Evolutionary conservation across 2,888 invertebrate genomes (phyloP), one percentile per base, ranked within the genome.

Genomic region (Agrochola lychnidis): DNA sequence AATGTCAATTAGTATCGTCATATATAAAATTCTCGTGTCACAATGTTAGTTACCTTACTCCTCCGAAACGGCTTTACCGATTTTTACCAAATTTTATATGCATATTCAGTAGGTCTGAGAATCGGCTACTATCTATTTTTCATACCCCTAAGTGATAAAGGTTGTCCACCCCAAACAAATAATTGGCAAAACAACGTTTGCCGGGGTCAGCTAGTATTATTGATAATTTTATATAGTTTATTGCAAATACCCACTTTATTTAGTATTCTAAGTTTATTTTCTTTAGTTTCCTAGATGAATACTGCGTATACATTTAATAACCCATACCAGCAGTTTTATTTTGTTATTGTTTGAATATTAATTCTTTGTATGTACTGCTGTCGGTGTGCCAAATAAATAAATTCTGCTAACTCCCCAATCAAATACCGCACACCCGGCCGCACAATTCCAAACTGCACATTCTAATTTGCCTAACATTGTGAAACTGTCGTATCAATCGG

Each of bases 401-500:
- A 64, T 64, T 14, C 25, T 40, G 51, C 40, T 61, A 30, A 16
- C 30, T n/a, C 48, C 73, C 45, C 19, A 30, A 73, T 57, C 45
- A 36, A 82, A 79, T 61, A 36, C 59, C 45, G 53, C 56, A 10
- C n/a, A 81, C 19, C 40, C 19, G 45, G 59, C 51, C n/a, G 19
- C 71, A 76, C 67, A 79, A 73, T 78, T 62, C 57, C 73, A 72
- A 77, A 79, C 70, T 30, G 48, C 70, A 61, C 81, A 78, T 82
- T 87, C 78, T 81, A 79, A 78, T 79, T 85, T 74, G 74, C 70
- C 82, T 56, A 77, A 79, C 69, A 72, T 88, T 89, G 83, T 78
- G 83, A 78, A 85, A 88, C 77, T 83, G 78, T 82, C 81, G 79
- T 73, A 79, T 87, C 79, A 86, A 80, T 83, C 80, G 79, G 62